Conservation (phyloP, 1,140 invertebrate species). For the Drosophila kanapiae region DNA sequence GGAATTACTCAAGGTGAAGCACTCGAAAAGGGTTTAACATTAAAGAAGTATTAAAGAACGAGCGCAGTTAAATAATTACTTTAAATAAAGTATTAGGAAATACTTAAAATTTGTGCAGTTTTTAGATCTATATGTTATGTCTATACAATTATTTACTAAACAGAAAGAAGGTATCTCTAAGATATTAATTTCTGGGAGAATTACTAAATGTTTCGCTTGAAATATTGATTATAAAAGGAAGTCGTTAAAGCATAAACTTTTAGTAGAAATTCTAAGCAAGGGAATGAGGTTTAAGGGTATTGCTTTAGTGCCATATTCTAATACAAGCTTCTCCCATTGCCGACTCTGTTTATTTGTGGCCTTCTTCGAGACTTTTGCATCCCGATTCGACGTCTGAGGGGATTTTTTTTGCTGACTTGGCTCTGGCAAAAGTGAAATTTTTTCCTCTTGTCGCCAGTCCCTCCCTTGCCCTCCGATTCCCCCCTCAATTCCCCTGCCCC, state of each 20-base stretch:
- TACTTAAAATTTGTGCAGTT: neutral
- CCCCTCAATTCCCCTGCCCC: neutral
- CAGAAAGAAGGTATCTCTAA: neutral
- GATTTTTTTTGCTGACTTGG: constrained; percentile 60
- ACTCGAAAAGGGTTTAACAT: neutral
- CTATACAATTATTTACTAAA: neutral
- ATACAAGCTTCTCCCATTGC: neutral
- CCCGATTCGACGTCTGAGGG: constrained; percentile 47
- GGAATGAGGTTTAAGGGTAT: neutral
- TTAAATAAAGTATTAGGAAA: neutral
- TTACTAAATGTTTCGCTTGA: no score
- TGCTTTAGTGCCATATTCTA: constrained; percentile 1
- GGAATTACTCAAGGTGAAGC: neutral
- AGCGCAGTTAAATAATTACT: no score
- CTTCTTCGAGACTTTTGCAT: constrained; percentile 44
- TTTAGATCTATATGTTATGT: neutral
- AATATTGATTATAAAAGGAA: neutral
- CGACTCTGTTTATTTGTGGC: constrained; percentile 48
- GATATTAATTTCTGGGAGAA: neutral
- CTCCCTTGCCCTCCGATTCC: neutral
- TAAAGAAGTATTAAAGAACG: neutral
- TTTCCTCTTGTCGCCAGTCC: constrained; percentile 3
- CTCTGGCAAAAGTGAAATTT: constrained; percentile 53
- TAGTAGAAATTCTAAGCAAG: neutral
- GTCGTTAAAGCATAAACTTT: neutral